Base-by-base conservation (phyloP, 1,140 invertebrate species). In the Cecropterus lyciades region DNA sequence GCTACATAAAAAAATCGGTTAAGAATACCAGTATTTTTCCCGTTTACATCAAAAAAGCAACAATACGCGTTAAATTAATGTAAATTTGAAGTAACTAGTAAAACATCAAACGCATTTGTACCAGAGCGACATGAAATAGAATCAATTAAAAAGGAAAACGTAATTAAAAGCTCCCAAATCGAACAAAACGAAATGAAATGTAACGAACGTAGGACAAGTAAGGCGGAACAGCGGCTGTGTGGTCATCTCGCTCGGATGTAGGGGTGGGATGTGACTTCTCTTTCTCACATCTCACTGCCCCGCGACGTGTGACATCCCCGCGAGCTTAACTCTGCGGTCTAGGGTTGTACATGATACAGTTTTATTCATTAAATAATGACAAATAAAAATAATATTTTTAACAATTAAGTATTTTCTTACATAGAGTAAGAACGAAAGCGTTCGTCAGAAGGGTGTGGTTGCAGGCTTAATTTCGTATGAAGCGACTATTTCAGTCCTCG, bases 271-370 rank as follows among this genome's bases (percentile, higher is more conserved):
- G 33, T 66, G 62, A 6, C 55, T 56, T 89, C 78, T 69, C 82
- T 65, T 81, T 89, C 80, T 82, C 79, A 87, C 83, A 87, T 86
- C 84, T 87, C 84, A 79, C 79, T 88, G 80, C 78, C 77, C 75
- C 77, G 80, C 77, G 73, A 80, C 76, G 78, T 88, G 85, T 87
- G 81, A 91, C 88, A 87, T 87, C 88, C 83, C 86, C 77, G 80
- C 73, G 80, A 78, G 78, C 75, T 81, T 82, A 82, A 79, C 80
- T 80, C 70, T 79, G 78, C 63, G 73, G 68, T 77, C 53, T 80
- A 90, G 84, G 85, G 85, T 77, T 88, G 85, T 65, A 45, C 52
- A 75, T 53, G 5, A 37, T 8, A 37, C 15, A 30, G 30, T 51
- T 30, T 16, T 40, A 33, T 33, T 10, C 3, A 33, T 24, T 24